phyloP scores from a whole-genome alignment of 2,113 vertebrate species.

The Ceuthmochares aereus region DNA sequence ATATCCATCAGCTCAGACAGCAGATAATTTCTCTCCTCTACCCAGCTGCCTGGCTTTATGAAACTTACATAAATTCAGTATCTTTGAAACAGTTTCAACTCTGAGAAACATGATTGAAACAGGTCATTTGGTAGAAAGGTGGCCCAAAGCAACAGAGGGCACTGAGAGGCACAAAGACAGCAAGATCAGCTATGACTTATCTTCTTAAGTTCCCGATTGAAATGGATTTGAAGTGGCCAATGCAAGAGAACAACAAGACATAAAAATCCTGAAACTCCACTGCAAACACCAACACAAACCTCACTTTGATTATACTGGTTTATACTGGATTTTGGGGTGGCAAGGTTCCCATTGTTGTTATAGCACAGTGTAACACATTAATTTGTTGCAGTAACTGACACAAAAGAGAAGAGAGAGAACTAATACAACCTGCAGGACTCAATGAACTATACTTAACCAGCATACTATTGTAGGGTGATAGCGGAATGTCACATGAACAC shows the following conservation, averaged over 20 bases:
- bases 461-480: conserved; percentile 45
- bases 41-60: background rate
- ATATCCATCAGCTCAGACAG: background rate
- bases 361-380: background rate
- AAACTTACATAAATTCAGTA: background rate
- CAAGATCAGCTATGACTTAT: background rate
- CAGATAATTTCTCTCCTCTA: background rate
- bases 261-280: background rate
- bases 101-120: background rate
- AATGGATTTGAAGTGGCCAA: background rate
- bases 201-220: background rate
- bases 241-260: background rate
- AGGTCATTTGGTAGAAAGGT: background rate
- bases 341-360: background rate
- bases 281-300: rapidly evolving
- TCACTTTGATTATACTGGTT: background rate
- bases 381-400: conserved; percentile 25
- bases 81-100: background rate
- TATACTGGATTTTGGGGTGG: background rate
- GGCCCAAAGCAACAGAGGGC: background rate
- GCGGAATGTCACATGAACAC: conserved; percentile 49
- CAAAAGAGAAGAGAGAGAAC: background rate
- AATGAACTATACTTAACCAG: conserved; percentile 60
- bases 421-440: conserved; percentile 54
- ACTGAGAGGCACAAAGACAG: background rate